phyloP scores from a whole-genome alignment of 2,113 vertebrate genomes.

The Alaudala cheleensis region DNA sequence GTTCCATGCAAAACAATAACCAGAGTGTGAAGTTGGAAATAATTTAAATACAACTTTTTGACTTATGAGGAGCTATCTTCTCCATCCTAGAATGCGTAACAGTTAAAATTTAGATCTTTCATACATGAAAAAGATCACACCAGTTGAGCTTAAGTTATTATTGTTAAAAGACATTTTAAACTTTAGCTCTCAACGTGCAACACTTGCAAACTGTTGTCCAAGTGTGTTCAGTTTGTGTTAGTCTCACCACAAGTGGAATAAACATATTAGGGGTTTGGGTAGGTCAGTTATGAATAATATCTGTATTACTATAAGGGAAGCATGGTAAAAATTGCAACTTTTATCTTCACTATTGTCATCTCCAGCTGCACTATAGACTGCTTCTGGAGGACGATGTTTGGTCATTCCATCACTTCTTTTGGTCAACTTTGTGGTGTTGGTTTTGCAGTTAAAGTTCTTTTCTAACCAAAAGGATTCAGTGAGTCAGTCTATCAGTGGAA shows the following conservation, averaged over 20 bases:
- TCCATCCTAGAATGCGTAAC: neutral
- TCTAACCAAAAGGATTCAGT: neutral
- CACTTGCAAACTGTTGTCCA: neutral
- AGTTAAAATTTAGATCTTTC: neutral
- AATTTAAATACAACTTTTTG: neutral
- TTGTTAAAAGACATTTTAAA: neutral
- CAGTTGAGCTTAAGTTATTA: neutral
- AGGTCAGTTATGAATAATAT: rapidly evolving
- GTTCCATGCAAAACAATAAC: neutral
- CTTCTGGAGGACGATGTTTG: neutral
- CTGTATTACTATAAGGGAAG: neutral
- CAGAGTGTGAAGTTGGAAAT: rapidly evolving
- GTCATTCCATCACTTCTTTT: neutral
- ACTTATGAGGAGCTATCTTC: neutral
- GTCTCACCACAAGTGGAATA: rapidly evolving
- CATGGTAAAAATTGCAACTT: neutral
- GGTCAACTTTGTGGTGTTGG: neutral
- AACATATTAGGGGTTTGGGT: neutral
- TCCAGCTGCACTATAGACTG: neutral
- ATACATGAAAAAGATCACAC: neutral
- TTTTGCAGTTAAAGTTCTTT: neutral
- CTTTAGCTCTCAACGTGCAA: rapidly evolving
- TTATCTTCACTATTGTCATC: rapidly evolving
- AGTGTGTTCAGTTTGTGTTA: neutral
- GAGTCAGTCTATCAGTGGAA: neutral